Evolutionary conservation across 2,113 vertebrate species (phyloP), one percentile per base, ranked within the genome.

Genomic region (Apus apus): DNA sequence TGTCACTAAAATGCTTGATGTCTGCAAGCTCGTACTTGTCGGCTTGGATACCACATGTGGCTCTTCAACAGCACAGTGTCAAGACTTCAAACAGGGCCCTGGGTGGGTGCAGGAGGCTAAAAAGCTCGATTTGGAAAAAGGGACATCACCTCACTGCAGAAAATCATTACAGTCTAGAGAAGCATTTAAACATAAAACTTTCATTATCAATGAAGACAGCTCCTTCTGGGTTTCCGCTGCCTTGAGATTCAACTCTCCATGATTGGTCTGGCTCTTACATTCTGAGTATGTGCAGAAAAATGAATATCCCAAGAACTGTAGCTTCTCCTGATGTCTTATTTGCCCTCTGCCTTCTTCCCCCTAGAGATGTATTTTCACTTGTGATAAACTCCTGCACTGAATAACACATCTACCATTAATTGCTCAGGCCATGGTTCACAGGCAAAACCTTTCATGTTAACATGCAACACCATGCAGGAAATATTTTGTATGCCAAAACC

Each of bases 191-290:
- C 3, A 13, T 21, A 22, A 84, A 62, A 83, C 62, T 75, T 94
- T 94, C 95, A 96, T 94, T 77, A 96, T 90, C 8, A 1, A 78
- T 56, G 30, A 76, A 64, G 80, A 38, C 81, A 95, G 73, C 46
- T 65, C 71, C 34, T 91, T 70, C 89, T 54, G 68, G n/a, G 40
- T 84, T 97, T 94, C 80, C 80, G 78, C 19, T 90, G 75, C 90
- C 58, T 90, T 8, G 5, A 77, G 67, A 79, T 91, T 95, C 92
- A 81, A 72, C 61, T 76, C 85, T 89, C 70, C 56, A 25, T 48
- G 57, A 66, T 17, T 85, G 54, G 61, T 90, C 86, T 84, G 34
- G 68, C n/a, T 79, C 30, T 70, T 38, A 26, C 14, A 71, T 25
- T 29, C 80, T 54, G 50, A 95, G 50, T 15, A 3, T 6, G 17